These are phyloP conservation scores for Oxygymnocypris stewartii DNA, from an alignment of 2,113 vertebrate species.

Conservation along the genomic window DNA sequence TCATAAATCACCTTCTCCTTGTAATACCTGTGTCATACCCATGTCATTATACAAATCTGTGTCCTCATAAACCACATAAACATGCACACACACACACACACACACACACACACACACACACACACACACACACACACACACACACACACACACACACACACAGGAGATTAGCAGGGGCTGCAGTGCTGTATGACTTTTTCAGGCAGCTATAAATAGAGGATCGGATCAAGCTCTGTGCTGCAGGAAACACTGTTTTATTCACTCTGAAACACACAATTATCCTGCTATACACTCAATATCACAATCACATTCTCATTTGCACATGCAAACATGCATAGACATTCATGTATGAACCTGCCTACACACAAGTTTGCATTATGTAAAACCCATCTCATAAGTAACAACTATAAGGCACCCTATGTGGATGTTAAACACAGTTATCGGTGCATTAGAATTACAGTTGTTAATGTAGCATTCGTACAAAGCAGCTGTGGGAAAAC, in stretches of 20 bases:
- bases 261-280: constrained; percentile 31
- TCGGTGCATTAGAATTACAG: constrained; percentile 3
- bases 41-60: no score
- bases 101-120: background rate
- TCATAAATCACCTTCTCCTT: no score
- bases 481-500: background rate
- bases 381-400: background rate
- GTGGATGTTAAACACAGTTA: background rate
- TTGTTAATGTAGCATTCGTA: background rate
- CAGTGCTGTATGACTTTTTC: constrained; percentile 45
- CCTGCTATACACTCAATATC: background rate
- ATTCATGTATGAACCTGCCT: background rate
- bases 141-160: background rate
- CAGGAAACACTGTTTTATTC: constrained; percentile 28
- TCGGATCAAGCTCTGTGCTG: constrained; percentile 29
- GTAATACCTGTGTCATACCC: no score
- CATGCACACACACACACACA: no score
- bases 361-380: background rate
- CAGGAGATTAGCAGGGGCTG: constrained; percentile 28
- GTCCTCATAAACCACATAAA: no score
- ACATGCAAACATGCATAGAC: constrained; percentile 7
- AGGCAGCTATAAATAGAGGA: constrained; percentile 47
- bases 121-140: background rate
- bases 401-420: background rate
- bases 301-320: constrained; percentile 27